A percentile compares a stretch with the other conserved stretches of the same genome.
Evolutionary conservation across 2,888 invertebrate genomes (phyloP).

Genomic region (Cantharis rufa): DNA sequence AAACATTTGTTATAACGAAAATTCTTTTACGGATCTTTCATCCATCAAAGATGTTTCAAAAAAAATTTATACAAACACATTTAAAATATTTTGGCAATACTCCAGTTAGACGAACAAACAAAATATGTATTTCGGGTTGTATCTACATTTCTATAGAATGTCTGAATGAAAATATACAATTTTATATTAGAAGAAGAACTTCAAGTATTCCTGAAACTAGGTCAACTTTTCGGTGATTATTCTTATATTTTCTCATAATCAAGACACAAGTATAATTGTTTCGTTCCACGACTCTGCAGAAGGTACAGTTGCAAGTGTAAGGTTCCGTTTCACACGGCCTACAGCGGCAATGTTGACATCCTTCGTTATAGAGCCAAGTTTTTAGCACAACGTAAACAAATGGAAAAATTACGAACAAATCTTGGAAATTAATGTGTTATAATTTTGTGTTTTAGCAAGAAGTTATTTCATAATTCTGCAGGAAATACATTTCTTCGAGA

Average conservation of each 20-base stretch:
- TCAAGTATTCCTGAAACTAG: constrained; percentile 13
- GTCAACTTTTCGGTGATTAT: constrained; percentile 23
- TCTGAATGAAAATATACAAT: background rate
- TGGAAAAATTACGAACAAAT: no score
- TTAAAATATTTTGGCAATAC: background rate
- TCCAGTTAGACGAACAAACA: background rate
- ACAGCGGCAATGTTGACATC: no score
- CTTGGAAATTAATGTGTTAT: no score
- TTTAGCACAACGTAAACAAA: no score
- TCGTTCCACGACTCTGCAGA: background rate
- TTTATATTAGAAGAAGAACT: constrained; percentile 2
- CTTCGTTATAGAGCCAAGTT: no score
- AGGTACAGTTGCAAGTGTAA: background rate
- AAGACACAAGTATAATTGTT: background rate
- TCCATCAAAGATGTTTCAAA: background rate
- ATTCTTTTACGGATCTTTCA: background rate
- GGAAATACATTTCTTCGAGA: no score
- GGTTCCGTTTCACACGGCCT: no score
- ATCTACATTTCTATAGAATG: background rate
- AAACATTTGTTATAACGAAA: background rate
- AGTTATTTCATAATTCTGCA: no score
- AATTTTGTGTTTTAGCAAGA: no score
- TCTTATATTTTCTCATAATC: background rate
- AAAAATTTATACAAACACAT: background rate
- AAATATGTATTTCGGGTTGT: background rate